These are phyloP conservation scores for Empis stercorea DNA, from an alignment of 2,888 invertebrate species.

Conservation along the genomic window DNA sequence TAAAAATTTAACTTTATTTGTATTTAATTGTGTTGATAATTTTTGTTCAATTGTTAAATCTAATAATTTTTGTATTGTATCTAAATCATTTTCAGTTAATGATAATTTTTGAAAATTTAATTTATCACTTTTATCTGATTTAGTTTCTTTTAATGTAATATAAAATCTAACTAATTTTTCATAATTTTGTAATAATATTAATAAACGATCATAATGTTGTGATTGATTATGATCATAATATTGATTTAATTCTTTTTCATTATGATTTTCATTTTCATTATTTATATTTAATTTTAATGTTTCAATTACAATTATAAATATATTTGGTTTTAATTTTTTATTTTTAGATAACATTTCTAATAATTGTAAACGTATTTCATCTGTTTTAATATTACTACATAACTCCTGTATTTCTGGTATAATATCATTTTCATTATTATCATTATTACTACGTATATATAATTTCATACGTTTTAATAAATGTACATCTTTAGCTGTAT, in stretches of 20 bases:
- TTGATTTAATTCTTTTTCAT: slow-evolving; percentile 21
- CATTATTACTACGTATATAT: slow-evolving; percentile 43
- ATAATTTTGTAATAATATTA: slow-evolving; percentile 20
- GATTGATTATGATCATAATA: neutral
- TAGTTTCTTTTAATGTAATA: slow-evolving; percentile 19
- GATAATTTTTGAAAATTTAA: slow-evolving; percentile 15
- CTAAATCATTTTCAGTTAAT: slow-evolving; percentile 36
- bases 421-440: slow-evolving; percentile 37
- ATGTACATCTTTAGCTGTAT: slow-evolving; percentile 77
- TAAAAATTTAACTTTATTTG: slow-evolving; percentile 44
- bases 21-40: slow-evolving; percentile 33
- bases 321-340: slow-evolving; percentile 48
- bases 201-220: slow-evolving; percentile 24
- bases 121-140: slow-evolving; percentile 10
- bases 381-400: slow-evolving; percentile 52
- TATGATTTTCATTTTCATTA: slow-evolving; percentile 28
- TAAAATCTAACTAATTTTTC: slow-evolving; percentile 29
- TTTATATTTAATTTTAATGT: slow-evolving; percentile 19
- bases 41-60: slow-evolving; percentile 36
- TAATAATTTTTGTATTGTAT: slow-evolving; percentile 49
- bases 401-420: slow-evolving; percentile 23
- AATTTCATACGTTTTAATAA: slow-evolving; percentile 63
- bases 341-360: slow-evolving; percentile 55
- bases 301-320: slow-evolving; percentile 41
- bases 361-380: slow-evolving; percentile 56